Evolutionary conservation across 2,888 invertebrate genomes (phyloP).

Genomic region (Plebejus melissa): DNA sequence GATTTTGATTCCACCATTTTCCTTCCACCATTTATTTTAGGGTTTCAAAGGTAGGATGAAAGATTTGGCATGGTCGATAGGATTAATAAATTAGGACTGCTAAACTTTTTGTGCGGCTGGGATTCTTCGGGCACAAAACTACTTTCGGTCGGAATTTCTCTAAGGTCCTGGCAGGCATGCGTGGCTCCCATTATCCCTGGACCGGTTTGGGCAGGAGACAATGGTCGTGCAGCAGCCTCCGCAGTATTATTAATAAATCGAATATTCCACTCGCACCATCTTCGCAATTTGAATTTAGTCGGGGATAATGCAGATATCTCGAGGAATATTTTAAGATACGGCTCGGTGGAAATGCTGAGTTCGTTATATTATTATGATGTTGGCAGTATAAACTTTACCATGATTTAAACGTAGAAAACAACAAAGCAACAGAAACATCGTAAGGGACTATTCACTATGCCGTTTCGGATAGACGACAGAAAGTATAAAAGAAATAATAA

Average conservation of each 20-base stretch:
- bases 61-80: neutral
- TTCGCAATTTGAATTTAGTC: conserved; percentile 24
- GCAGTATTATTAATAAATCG: conserved; percentile 57
- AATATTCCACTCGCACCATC: conserved; percentile 39
- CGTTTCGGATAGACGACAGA: neutral
- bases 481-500: neutral
- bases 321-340: neutral
- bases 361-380: neutral
- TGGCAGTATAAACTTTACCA: neutral
- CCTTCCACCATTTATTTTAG: no score
- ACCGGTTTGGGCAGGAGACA: conserved; percentile 74
- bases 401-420: neutral
- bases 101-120: conserved; percentile 41
- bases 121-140: conserved; percentile 43
- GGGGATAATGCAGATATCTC: conserved; percentile 11
- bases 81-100: conserved; percentile 40
- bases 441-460: neutral
- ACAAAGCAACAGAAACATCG: neutral
- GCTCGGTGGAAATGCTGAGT: neutral
- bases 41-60: no score
- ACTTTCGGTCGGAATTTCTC: conserved; percentile 50
- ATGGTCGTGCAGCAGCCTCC: conserved; percentile 52
- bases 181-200: conserved; percentile 59
- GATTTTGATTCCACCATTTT: no score
- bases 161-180: conserved; percentile 48